These are phyloP conservation scores for Lophura nycthemera DNA, from an alignment of 2,113 vertebrate genomes.

Conservation along the genomic window DNA sequence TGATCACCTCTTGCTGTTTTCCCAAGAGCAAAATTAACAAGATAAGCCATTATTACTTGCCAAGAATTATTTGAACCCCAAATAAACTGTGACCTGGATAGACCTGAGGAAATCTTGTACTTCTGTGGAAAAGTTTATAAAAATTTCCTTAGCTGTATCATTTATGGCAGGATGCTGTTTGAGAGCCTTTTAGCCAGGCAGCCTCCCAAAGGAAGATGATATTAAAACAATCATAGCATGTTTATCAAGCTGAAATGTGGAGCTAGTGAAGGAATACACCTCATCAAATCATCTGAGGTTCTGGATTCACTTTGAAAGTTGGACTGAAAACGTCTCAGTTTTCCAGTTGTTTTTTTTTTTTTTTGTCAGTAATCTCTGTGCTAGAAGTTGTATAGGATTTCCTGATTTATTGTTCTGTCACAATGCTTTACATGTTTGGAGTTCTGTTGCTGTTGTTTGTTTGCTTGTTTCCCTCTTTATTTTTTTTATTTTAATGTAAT, in stretches of 20 bases:
- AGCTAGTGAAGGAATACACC: not conserved
- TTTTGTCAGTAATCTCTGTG: not conserved
- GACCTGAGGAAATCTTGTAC: not conserved
- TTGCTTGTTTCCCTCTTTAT: not conserved
- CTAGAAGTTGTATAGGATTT: not conserved
- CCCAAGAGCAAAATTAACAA: conserved; percentile 39
- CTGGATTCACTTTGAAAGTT: not conserved
- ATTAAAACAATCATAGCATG: not conserved
- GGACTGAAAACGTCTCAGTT: not conserved
- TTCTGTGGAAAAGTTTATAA: not conserved
- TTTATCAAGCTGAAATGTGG: not conserved
- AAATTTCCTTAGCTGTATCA: not conserved
- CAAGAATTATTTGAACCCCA: not conserved
- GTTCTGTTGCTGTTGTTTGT: not conserved
- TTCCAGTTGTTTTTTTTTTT: not conserved
- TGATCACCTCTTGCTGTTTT: conserved; percentile 28
- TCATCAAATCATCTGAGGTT: not conserved
- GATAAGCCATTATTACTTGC: conserved; percentile 39
- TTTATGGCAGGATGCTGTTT: not conserved
- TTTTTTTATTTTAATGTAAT: not conserved
- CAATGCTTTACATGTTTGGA: not conserved
- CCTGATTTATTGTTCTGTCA: not conserved
- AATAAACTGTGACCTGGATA: not conserved
- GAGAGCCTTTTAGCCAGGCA: not conserved
- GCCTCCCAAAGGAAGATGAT: not conserved